Percentiles rank a stretch among this genome's conserved stretches.
These are phyloP conservation scores for Trachythela sp. DNA, from an alignment of 64 coral and sea anemone species.

Conservation along the genomic window DNA sequence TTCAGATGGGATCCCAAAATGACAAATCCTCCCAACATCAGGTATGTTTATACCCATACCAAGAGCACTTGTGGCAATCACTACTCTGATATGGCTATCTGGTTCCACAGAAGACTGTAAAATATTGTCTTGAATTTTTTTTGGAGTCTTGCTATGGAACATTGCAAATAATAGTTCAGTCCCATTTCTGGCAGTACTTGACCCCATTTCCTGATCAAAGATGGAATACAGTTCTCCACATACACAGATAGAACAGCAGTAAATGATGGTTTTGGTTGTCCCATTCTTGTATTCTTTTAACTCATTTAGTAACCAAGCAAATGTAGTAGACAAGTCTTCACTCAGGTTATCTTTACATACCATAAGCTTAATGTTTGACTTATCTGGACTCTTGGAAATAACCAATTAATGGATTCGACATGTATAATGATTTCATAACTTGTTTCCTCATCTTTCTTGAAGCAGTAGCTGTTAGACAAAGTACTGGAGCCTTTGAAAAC, in stretches of 20 bases:
- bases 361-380: too few relatives aligned
- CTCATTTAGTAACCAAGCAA: background rate
- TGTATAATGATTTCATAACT: too few relatives aligned
- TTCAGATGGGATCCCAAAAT: background rate
- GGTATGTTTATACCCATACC: background rate
- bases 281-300: background rate
- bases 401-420: too few relatives aligned
- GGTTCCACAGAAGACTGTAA: background rate
- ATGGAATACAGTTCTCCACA: conserved; percentile 47
- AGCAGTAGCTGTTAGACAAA: too few relatives aligned
- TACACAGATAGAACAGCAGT: conserved; percentile 18
- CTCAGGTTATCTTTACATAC: too few relatives aligned
- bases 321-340: too few relatives aligned
- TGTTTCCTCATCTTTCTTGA: too few relatives aligned
- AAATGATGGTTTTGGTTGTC: conserved; percentile 40
- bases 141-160: conserved; percentile 46
- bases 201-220: background rate
- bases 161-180: conserved; percentile 35
- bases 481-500: too few relatives aligned
- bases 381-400: too few relatives aligned
- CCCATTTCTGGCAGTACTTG: background rate
- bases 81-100: background rate
- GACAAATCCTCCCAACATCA: background rate
- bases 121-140: conserved; percentile 13
- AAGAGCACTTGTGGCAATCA: background rate